phyloP scores from a whole-genome alignment of 2,113 vertebrate genomes.

The Semicossyphus pulcher region DNA sequence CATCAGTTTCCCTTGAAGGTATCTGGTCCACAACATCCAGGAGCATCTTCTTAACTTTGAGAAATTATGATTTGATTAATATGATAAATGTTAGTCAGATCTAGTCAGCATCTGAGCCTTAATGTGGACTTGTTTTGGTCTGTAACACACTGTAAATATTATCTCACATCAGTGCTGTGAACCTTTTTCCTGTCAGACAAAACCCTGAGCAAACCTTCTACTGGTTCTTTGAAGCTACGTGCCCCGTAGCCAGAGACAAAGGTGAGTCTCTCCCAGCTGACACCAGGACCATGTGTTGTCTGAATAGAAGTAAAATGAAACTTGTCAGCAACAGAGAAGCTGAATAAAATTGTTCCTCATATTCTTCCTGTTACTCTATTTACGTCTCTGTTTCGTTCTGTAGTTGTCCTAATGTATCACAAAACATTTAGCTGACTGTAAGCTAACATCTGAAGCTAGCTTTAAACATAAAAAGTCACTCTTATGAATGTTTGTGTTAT shows the following conservation, averaged over 20 bases:
- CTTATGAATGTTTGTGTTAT: not conserved
- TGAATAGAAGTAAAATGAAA: not conserved
- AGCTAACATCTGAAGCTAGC: not conserved
- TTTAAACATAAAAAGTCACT: not conserved
- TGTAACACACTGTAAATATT: not conserved
- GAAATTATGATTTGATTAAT: not conserved
- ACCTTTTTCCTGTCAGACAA: conserved; percentile 78
- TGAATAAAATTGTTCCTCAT: conserved; percentile 21
- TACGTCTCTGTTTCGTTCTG: too few species aligned
- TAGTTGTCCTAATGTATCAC: not conserved
- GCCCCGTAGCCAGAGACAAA: conserved; percentile 84
- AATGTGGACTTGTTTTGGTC: not conserved
- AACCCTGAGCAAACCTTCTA: conserved; percentile 86
- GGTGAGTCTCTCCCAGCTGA: conserved; percentile 74
- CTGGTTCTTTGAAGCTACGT: conserved; percentile 89
- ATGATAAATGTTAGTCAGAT: not conserved
- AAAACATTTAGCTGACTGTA: not conserved
- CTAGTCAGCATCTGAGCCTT: not conserved
- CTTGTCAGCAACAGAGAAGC: conserved; percentile 25
- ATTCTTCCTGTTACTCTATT: not conserved
- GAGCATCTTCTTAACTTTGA: not conserved
- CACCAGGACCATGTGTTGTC: not conserved
- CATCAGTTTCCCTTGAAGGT: not conserved
- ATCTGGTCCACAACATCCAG: not conserved
- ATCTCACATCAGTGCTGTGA: conserved; percentile 2